Evolutionary conservation across 2,797 vertebrate species (phyloP).

Genomic region (Buceros bicornis): DNA sequence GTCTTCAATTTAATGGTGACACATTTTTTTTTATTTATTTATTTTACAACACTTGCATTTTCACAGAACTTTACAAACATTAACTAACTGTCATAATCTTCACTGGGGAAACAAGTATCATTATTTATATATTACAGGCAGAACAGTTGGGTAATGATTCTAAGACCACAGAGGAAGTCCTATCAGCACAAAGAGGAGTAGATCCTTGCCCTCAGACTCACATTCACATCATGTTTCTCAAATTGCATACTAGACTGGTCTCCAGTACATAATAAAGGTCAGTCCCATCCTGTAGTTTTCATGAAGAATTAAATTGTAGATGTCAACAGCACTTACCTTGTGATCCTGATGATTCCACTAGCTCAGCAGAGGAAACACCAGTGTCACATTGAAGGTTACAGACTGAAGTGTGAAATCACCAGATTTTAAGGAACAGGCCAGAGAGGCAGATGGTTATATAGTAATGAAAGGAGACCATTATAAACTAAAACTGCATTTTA

Average conservation of each 20-base stretch:
- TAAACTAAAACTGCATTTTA: slow-evolving; percentile 50
- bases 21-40: neutral
- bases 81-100: neutral
- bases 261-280: neutral
- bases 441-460: slow-evolving; percentile 53
- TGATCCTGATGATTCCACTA: neutral
- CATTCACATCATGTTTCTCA: neutral
- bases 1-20: neutral
- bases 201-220: neutral
- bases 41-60: neutral
- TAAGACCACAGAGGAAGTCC: neutral
- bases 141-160: neutral
- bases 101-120: neutral
- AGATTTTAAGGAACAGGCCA: slow-evolving; percentile 40
- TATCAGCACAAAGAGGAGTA: neutral
- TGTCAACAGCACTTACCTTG: neutral
- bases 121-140: neutral
- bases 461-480: slow-evolving; percentile 57
- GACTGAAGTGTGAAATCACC: neutral
- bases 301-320: neutral
- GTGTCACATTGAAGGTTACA: neutral
- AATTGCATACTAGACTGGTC: neutral
- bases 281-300: neutral
- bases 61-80: neutral
- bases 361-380: neutral